Evolutionary conservation across 2,113 vertebrate genomes (phyloP), one percentile per base, ranked within the genome.

Genomic region (Syngnathoides biaculeatus): DNA sequence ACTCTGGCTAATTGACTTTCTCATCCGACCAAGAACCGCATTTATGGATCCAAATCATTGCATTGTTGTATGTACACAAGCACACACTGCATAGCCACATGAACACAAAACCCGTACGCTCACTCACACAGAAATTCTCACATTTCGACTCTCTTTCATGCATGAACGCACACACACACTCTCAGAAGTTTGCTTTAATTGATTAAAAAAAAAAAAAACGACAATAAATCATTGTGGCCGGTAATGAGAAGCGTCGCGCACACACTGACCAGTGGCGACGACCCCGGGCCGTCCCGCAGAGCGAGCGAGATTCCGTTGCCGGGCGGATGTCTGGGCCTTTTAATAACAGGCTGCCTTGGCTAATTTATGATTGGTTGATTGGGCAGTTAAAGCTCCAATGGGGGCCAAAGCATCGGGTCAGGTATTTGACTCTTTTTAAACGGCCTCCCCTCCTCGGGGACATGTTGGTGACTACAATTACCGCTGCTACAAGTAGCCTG

Each of bases 231-330:
- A 86, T 65, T 47, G 24, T 64, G 65, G 57, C 67, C 58, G 79
- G 86, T 91, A 90, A 91, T 89, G 86, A 89, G 89, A 82, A 81
- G 78, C 64, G 83, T 88, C 88, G 64, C 71, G 64, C 71, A 69
- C 74, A 59, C 59, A 58, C 52, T 63, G 75, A 68, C 43, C 26
- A 30, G 26, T 57, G 55, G 55, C 26, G 55, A 57, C 30, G 55
- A 57, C 86, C 89, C 74, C 38, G 43, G 91, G 90, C 89, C 0
- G 78, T 77, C 84, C 69, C 77, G 86, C 89, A 90, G 90, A 89
- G 89, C 75, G 64, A 64, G 79, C 58, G 13, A 71, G 71, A 84
- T 82, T 79, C 79, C 64, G 42, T 81, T 77, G 78, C 72, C 13
- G 78, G 81, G 79, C 69, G 79, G 84, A 89, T 75, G 85, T 86